These are phyloP conservation scores for Pocillopora meandrina DNA, from an alignment of 92 coral and sea anemone species.

Conservation along the genomic window DNA sequence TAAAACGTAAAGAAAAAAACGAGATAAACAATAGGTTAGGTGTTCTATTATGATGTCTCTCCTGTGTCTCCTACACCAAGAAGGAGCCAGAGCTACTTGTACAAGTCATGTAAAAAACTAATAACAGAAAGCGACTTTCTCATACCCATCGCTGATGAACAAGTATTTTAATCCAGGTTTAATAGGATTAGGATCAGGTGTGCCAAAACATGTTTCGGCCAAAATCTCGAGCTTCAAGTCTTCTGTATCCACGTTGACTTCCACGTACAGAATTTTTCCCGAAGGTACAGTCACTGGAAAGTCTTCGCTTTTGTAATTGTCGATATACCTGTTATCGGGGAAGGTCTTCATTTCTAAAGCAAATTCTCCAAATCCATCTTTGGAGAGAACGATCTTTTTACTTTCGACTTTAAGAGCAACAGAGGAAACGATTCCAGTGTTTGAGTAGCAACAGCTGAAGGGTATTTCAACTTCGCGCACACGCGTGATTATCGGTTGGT, in stretches of 20 bases:
- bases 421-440: constrained; percentile 39
- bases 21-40: not conserved
- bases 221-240: constrained; percentile 24
- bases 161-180: constrained; percentile 20
- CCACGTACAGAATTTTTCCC: constrained; percentile 2
- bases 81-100: too few relatives aligned
- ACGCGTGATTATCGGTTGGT: constrained; percentile 33
- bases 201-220: constrained; percentile 38
- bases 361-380: constrained; percentile 31
- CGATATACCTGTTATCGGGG: constrained; percentile 23
- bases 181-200: constrained; percentile 29
- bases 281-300: constrained; percentile 22
- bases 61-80: too few relatives aligned
- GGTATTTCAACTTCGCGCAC: constrained; percentile 48
- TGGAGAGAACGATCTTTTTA: constrained; percentile 44
- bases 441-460: constrained; percentile 42
- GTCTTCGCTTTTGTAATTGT: constrained; percentile 15
- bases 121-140: not conserved
- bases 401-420: constrained; percentile 28
- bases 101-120: not conserved
- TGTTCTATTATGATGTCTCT: too few relatives aligned
- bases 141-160: constrained; percentile 38
- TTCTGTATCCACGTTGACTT: constrained; percentile 33
- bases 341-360: constrained; percentile 33
- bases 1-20: not conserved